Evolutionary conservation across 37 sponge, comb jelly and placozoan genomes (phyloP).

Genomic region (Beroe ovata): DNA sequence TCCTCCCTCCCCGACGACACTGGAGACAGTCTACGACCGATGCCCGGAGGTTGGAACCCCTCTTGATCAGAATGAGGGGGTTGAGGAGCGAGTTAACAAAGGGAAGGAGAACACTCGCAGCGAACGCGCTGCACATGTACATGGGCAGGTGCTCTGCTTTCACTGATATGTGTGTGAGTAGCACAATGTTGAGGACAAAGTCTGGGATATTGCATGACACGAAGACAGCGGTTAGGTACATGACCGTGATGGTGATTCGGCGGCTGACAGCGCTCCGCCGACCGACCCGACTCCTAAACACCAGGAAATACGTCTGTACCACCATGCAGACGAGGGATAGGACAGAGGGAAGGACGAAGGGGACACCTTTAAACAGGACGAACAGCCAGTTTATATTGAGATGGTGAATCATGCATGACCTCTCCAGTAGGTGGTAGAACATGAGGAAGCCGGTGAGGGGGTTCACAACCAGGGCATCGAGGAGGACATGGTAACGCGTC

Average conservation of each 20-base stretch:
- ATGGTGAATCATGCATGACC: constrained; percentile 14
- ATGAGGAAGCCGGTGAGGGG: constrained; percentile 47
- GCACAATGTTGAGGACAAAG: constrained; percentile 62
- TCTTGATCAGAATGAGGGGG: constrained; percentile 23
- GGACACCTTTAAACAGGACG: constrained; percentile 30
- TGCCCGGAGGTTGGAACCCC: constrained; percentile 6
- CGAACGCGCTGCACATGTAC: constrained; percentile 40
- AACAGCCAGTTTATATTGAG: constrained; percentile 29
- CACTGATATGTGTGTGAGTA: neutral
- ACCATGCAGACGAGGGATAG: constrained; percentile 30
- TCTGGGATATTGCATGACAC: constrained; percentile 59
- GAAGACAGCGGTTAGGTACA: constrained; percentile 39
- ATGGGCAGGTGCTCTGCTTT: neutral
- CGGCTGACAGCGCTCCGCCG: constrained; percentile 39
- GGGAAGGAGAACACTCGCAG: constrained; percentile 33
- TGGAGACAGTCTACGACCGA: neutral
- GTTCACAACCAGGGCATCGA: constrained; percentile 32
- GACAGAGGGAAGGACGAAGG: constrained; percentile 55
- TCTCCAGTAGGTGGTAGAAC: constrained; percentile 7
- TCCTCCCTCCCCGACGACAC: neutral
- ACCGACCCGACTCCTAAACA: constrained; percentile 1
- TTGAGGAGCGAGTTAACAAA: constrained; percentile 60
- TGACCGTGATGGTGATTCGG: constrained; percentile 44
- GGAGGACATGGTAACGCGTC: neutral
- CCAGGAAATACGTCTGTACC: constrained; percentile 25